Percentiles rank a stretch among this genome's conserved stretches.
Conservation (phyloP, 2,113 vertebrate genomes). For the Progne subis region DNA sequence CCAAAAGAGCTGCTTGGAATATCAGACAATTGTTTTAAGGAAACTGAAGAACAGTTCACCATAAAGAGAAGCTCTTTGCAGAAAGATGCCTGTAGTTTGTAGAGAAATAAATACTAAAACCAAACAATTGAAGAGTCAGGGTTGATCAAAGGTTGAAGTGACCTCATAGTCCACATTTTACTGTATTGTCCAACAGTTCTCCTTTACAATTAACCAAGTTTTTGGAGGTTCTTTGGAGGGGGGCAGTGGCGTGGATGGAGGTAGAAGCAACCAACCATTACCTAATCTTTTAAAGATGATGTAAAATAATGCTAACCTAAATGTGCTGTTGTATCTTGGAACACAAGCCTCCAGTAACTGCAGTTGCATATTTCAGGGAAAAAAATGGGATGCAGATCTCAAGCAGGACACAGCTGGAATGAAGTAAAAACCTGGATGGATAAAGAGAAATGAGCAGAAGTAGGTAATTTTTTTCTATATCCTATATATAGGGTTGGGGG, state of each 20-base stretch:
- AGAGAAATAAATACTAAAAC: not conserved
- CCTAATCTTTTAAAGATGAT: conserved; percentile 60
- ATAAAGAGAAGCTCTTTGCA: not conserved
- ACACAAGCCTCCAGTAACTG: conserved; percentile 69
- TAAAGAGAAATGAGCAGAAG: conserved; percentile 42
- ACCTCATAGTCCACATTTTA: not conserved
- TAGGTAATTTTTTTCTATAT: conserved; percentile 43
- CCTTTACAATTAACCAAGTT: not conserved
- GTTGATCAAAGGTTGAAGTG: not conserved
- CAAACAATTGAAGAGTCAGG: not conserved
- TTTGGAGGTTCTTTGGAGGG: not conserved
- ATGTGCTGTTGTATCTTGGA: conserved; percentile 64
- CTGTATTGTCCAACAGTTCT: not conserved
- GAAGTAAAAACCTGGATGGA: conserved; percentile 58
- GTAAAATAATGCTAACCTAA: conserved; percentile 52
- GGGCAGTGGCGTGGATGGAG: fast-evolving
- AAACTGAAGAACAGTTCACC: not conserved
- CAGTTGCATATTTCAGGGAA: conserved; percentile 64
- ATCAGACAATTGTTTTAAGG: conserved; percentile 1
- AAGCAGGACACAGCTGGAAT: conserved; percentile 61
- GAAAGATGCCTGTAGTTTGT: not conserved
- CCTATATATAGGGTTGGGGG: conserved; percentile 28
- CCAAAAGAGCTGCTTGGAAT: not conserved
- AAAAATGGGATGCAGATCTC: conserved; percentile 41
- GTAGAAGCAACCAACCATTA: not conserved